phyloP scores from a whole-genome alignment of 2,888 invertebrate species.

The Apamea sordens region DNA sequence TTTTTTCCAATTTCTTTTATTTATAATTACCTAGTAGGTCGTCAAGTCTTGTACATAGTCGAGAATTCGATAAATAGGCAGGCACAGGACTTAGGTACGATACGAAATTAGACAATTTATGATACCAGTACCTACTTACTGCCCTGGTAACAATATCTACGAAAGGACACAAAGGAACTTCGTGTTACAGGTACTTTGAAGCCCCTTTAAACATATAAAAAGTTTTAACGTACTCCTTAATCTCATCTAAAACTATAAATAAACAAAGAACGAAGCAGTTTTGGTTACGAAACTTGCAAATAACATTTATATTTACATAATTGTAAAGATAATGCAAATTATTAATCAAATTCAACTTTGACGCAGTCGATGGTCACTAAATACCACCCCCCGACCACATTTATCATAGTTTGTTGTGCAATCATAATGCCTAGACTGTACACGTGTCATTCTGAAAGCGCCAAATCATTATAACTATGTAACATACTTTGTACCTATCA shows the following conservation, averaged over 20 bases:
- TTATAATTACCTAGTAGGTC: background rate
- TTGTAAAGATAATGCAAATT: constrained; percentile 23
- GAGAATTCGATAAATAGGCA: background rate
- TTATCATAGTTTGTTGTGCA: constrained; percentile 69
- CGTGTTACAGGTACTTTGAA: background rate
- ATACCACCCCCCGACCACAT: constrained; percentile 62
- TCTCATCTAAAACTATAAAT: constrained; percentile 22
- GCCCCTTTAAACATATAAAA: constrained; percentile 10
- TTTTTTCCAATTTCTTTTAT: background rate
- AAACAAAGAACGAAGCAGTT: constrained; percentile 43
- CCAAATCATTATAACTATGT: constrained; percentile 77
- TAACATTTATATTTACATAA: constrained; percentile 42
- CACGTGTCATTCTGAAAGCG: constrained; percentile 80
- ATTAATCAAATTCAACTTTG: constrained; percentile 37
- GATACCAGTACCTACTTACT: background rate
- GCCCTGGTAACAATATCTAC: background rate
- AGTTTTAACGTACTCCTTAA: background rate
- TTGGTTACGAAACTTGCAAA: constrained; percentile 36
- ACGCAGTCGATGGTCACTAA: constrained; percentile 16
- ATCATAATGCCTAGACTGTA: constrained; percentile 68
- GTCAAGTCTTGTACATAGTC: too few species aligned
- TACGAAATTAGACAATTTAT: background rate
- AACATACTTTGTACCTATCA: constrained; percentile 78
- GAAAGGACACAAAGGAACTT: background rate
- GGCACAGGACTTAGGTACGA: background rate